phyloP scores from a whole-genome alignment of 1,140 invertebrate genomes.

The Saccostrea echinata region DNA sequence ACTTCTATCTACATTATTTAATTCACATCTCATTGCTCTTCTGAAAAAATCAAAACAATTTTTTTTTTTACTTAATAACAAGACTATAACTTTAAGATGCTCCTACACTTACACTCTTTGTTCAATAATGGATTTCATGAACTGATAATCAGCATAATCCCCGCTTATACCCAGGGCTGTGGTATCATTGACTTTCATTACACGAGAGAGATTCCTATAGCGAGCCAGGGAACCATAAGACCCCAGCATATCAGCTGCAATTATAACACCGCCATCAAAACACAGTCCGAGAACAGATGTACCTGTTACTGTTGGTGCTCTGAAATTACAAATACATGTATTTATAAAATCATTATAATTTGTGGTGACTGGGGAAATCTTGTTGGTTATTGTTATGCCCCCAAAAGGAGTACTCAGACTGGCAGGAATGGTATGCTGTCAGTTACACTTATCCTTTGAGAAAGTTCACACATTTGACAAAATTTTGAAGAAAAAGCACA shows the following conservation, averaged over 20 bases:
- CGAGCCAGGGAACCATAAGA: slow-evolving; percentile 95
- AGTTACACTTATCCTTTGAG: too few species aligned
- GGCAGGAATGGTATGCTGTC: too few species aligned
- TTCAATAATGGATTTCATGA: slow-evolving; percentile 91
- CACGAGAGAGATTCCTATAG: slow-evolving; percentile 90
- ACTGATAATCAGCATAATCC: slow-evolving; percentile 98
- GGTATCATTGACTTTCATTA: slow-evolving; percentile 93
- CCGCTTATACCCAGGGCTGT: slow-evolving; percentile 94
- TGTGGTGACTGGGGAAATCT: too few species aligned
- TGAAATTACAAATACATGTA: slow-evolving; percentile 81
- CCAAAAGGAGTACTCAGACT: too few species aligned
- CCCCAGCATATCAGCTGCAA: slow-evolving; percentile 94
- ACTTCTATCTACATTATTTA: too few species aligned
- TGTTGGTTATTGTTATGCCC: too few species aligned
- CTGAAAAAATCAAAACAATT: too few species aligned
- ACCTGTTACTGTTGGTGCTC: slow-evolving; percentile 91
- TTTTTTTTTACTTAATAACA: too few species aligned
- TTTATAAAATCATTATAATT: background rate
- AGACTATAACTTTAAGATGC: too few species aligned
- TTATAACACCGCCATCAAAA: slow-evolving; percentile 92
- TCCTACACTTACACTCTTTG: slow-evolving; percentile 90
- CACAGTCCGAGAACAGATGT: slow-evolving; percentile 93
- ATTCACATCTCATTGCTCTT: too few species aligned
- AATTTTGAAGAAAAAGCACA: too few species aligned
- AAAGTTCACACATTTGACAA: too few species aligned